These are phyloP conservation scores for Hypocryptadius cinnamomeus DNA, from an alignment of 2,113 vertebrate species.

Conservation along the genomic window DNA sequence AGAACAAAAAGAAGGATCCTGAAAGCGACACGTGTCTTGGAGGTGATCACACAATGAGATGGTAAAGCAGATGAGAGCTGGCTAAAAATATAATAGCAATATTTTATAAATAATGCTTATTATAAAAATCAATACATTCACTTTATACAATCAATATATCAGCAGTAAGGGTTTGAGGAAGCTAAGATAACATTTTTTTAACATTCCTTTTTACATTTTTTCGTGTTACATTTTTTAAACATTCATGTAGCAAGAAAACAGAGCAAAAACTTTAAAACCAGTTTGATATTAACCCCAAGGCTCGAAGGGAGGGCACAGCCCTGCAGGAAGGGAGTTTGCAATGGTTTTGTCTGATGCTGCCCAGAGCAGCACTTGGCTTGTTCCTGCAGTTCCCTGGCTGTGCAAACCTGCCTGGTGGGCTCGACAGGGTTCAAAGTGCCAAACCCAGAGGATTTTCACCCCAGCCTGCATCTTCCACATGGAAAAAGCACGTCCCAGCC, in stretches of 20 bases:
- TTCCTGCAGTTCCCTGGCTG: accelerated
- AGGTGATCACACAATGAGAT: background rate
- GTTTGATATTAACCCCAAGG: background rate
- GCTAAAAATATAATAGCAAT: background rate
- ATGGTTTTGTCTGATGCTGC: background rate
- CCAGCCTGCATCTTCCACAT: accelerated
- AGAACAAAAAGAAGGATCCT: background rate
- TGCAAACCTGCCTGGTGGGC: background rate
- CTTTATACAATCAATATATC: background rate
- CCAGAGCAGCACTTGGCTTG: background rate
- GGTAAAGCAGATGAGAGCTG: background rate
- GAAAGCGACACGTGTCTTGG: background rate
- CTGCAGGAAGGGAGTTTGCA: background rate
- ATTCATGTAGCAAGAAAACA: background rate
- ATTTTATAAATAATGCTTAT: background rate
- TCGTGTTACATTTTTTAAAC: background rate
- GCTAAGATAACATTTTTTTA: background rate
- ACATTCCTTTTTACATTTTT: background rate
- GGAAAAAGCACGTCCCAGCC: accelerated
- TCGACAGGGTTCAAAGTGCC: background rate
- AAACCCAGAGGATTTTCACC: background rate
- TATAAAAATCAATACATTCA: background rate
- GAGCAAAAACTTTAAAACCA: background rate
- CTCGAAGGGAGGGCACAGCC: background rate
- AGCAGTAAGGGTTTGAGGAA: background rate